A percentile compares a stretch with the other conserved stretches of the same genome.
Conservation (phyloP, 1,140 invertebrate genomes). For the Nebria ingens region DNA sequence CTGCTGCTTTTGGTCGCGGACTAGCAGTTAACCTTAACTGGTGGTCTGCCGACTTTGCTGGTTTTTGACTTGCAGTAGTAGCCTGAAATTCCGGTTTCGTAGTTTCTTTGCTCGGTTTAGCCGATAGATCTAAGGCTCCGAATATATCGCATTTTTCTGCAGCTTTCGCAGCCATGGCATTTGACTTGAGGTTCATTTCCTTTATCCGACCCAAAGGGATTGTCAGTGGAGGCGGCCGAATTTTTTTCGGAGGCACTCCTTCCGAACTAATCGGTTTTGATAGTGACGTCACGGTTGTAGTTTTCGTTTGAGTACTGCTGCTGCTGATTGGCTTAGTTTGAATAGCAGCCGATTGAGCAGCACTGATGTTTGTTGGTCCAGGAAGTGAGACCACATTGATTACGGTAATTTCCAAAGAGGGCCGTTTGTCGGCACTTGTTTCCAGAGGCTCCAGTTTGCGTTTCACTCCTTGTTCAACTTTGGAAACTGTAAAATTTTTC, state of each 20-base stretch:
- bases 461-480: slow-evolving; percentile 28
- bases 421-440: slow-evolving; percentile 24
- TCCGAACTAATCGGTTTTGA: slow-evolving; percentile 9
- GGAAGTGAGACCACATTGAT: slow-evolving; percentile 18
- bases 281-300: background rate
- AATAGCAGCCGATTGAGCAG: slow-evolving; percentile 2
- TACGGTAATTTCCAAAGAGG: slow-evolving; percentile 32
- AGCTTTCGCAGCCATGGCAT: slow-evolving; percentile 29
- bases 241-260: slow-evolving; percentile 17
- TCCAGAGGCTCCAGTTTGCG: slow-evolving; percentile 22
- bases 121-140: slow-evolving; percentile 28
- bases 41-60: slow-evolving; percentile 10
- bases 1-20: no score
- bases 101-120: slow-evolving; percentile 20
- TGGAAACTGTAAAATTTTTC: slow-evolving; percentile 29
- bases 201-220: slow-evolving; percentile 31
- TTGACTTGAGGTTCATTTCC: slow-evolving; percentile 26
- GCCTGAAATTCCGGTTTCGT: slow-evolving; percentile 18
- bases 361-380: slow-evolving; percentile 17
- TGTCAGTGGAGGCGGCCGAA: slow-evolving; percentile 28
- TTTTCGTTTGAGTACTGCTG: background rate
- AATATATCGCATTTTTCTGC: slow-evolving; percentile 23
- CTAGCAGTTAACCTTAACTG: no score
- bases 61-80: slow-evolving; percentile 17
- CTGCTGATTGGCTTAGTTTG: slow-evolving; percentile 1